Evolutionary conservation across 2,888 invertebrate species (phyloP).

Genomic region (Pandemis heparana): DNA sequence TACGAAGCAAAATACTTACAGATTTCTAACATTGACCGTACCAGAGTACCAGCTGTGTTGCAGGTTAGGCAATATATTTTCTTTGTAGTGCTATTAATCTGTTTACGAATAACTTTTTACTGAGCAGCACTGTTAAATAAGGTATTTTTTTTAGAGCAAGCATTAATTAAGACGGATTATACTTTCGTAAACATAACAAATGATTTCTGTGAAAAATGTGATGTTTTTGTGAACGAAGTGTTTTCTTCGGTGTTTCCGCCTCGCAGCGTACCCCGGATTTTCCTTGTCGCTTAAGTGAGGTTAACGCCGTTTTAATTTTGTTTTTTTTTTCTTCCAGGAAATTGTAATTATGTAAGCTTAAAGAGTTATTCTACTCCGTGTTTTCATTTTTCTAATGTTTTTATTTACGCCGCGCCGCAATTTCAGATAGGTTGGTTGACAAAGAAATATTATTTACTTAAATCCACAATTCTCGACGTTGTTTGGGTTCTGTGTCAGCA

Average conservation of each 20-base stretch:
- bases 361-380: slow-evolving; percentile 12
- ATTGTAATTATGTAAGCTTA: slow-evolving; percentile 14
- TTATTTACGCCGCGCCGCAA: slow-evolving; percentile 3
- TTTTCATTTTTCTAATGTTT: slow-evolving; percentile 14
- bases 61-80: not conserved
- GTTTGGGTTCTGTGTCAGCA: not conserved
- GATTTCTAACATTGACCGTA: not conserved
- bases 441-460: slow-evolving; percentile 20
- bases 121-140: not conserved
- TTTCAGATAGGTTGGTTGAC: not conserved
- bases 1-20: no score
- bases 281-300: slow-evolving; percentile 9
- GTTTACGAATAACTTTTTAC: not conserved
- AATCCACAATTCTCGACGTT: not conserved
- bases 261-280: slow-evolving; percentile 1
- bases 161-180: slow-evolving; percentile 10
- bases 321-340: slow-evolving; percentile 1
- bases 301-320: slow-evolving; percentile 19
- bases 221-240: slow-evolving; percentile 12
- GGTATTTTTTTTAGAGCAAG: slow-evolving; percentile 17
- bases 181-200: slow-evolving; percentile 18
- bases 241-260: slow-evolving; percentile 6
- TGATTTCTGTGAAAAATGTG: slow-evolving; percentile 22
- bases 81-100: not conserved
- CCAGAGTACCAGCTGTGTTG: not conserved